Conservation (phyloP, 2,113 vertebrate genomes). For the Ochotona princeps region DNA sequence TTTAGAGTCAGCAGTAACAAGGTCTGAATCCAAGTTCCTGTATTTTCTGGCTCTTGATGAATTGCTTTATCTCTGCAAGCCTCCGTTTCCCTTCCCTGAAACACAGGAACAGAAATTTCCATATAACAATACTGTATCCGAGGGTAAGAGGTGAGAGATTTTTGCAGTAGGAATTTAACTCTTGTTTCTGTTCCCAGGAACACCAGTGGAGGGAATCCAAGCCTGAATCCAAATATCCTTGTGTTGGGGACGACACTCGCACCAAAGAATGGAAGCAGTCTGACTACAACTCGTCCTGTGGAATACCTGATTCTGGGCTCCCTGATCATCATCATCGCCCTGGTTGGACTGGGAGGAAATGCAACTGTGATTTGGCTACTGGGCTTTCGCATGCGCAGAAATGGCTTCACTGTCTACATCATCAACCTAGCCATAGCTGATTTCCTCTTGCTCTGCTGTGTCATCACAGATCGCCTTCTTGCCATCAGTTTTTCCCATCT, state of each 20-base stretch:
- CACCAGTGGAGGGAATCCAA: background rate
- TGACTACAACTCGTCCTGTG: fast-evolving
- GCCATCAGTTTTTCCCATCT: fast-evolving
- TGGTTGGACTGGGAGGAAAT: background rate
- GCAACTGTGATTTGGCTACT: background rate
- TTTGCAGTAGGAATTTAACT: fast-evolving
- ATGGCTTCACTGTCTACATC: background rate
- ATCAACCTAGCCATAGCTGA: background rate
- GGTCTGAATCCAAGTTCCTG: background rate
- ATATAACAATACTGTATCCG: too few relatives aligned
- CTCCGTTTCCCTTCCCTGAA: background rate
- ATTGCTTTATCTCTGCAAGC: background rate
- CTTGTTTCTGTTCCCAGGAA: background rate
- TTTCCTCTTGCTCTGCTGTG: background rate
- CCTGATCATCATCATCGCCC: background rate
- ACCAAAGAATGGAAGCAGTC: background rate
- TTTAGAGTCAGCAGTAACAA: background rate
- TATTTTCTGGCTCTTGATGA: too few relatives aligned
- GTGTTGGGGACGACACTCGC: background rate
- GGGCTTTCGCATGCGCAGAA: background rate
- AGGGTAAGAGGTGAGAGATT: too few relatives aligned
- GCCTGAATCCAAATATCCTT: background rate
- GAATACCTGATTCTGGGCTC: fast-evolving
- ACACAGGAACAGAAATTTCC: background rate
- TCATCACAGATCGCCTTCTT: background rate